Percentiles rank a stretch among this genome's conserved stretches.
Evolutionary conservation across 1,140 invertebrate species (phyloP).

Genomic region (Caerostris darwini): DNA sequence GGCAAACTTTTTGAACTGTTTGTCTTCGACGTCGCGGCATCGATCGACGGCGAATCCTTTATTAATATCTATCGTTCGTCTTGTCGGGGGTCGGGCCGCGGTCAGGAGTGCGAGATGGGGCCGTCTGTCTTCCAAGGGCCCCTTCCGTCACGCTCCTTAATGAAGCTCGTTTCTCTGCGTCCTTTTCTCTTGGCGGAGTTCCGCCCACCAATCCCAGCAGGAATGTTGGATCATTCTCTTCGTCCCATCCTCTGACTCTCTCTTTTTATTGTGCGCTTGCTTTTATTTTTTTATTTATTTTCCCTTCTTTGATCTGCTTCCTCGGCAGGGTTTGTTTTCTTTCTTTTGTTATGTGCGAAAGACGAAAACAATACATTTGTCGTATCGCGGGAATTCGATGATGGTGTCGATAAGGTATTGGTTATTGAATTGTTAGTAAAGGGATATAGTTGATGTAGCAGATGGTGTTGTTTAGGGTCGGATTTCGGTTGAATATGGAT

Average conservation of each 20-base stretch:
- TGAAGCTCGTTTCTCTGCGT: conserved; percentile 62
- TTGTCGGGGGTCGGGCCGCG: conserved; percentile 22
- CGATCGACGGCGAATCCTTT: conserved; percentile 34
- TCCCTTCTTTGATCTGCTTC: not conserved
- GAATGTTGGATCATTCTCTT: conserved; percentile 24
- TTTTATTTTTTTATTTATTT: conserved; percentile 1
- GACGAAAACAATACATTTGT: too few species aligned
- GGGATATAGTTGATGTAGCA: not conserved
- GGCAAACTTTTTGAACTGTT: conserved; percentile 13
- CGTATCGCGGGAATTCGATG: not conserved
- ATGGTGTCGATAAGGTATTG: not conserved
- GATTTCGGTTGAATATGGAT: too few species aligned
- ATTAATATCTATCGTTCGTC: conserved; percentile 69
- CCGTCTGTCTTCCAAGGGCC: conserved; percentile 41
- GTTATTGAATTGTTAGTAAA: not conserved
- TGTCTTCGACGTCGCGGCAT: not conserved
- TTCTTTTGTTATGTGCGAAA: not conserved
- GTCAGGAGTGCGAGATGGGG: conserved; percentile 37
- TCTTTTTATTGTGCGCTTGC: conserved; percentile 8
- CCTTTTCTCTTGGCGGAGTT: not conserved
- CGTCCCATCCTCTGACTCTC: not conserved
- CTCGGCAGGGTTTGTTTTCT: not conserved
- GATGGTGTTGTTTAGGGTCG: too few species aligned
- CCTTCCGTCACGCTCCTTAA: conserved; percentile 46
- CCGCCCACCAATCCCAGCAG: not conserved